Evolutionary conservation across 2,888 invertebrate genomes (phyloP), one percentile per base, ranked within the genome.

Genomic region (Drosophila suboccidentalis): DNA sequence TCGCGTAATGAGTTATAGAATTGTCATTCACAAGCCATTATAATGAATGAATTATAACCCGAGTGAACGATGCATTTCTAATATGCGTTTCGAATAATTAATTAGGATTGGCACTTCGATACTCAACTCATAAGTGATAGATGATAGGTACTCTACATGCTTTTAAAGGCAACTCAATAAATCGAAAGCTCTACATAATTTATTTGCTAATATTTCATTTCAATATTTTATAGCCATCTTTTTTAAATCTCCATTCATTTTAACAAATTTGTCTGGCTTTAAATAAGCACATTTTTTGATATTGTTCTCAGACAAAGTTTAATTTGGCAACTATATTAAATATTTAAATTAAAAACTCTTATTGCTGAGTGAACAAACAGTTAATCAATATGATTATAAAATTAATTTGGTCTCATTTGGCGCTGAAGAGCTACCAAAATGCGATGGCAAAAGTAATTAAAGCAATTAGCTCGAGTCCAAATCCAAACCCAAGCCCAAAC

Each of bases 1-100:
- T 38, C 46, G 15, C 38, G 71, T 87, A 87, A 84, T 81, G 82
- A 83, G 81, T 82, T 87, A 87, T 87, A 83, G 84, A 75, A 83
- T 73, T 78, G 81, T 50, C 84, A 76, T 60, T 64, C 60, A 61
- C 77, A 47, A 54, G 78, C 67, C 59, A 74, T 72, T 69, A 58
- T 60, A 77, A 53, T 61, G 62, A 64, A 70, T 87, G 82, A 82
- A 50, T 78, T 69, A 83, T 64, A 67, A 38, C 58, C 53, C 26
- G 41, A 63, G 65, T 43, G 15, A 46, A 26, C 51, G 68, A 65
- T 80, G 75, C 86, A 70, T 51, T 71, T 57, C 29, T 38, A 49
- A 39, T 26, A 29, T 62, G 75, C 69, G 62, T 41, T 22, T 47
- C 47, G 84, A 66, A 82, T 82, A 69, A 36, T 15, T 61, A 86